phyloP scores from a whole-genome alignment of 1,140 invertebrate genomes.

The Heterodera schachtii region DNA sequence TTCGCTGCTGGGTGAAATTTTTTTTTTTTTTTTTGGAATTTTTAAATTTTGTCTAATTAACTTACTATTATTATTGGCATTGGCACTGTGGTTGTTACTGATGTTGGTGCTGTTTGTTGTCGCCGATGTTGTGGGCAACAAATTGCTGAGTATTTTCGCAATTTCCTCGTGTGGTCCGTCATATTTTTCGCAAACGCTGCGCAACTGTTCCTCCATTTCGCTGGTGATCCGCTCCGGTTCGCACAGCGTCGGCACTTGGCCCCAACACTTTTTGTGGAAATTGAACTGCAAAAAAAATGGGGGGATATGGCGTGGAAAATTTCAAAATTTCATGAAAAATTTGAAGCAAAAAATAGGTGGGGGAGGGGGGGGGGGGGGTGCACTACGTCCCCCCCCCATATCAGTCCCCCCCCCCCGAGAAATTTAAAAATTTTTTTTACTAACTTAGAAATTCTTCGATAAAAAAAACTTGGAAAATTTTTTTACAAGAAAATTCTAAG shows the following conservation, averaged over 20 bases:
- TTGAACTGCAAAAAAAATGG: slow-evolving; percentile 38
- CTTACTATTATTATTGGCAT: neutral
- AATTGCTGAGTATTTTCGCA: slow-evolving; percentile 43
- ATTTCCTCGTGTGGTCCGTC: slow-evolving; percentile 42
- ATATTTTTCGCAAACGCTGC: slow-evolving; percentile 45
- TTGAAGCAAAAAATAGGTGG: too few species aligned
- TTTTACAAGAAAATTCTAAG: too few species aligned
- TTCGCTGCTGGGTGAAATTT: too few species aligned
- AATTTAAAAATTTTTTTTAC: too few species aligned
- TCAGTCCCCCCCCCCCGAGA: too few species aligned
- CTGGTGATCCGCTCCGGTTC: slow-evolving; percentile 45
- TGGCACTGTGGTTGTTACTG: neutral
- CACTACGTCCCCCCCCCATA: too few species aligned
- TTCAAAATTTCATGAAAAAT: too few species aligned
- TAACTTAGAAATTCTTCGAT: too few species aligned
- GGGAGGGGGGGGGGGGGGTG: too few species aligned
- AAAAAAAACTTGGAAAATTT: too few species aligned
- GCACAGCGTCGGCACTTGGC: slow-evolving; percentile 52
- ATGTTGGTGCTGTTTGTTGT: slow-evolving; percentile 1
- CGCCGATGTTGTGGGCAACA: slow-evolving; percentile 31
- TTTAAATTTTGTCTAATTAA: too few species aligned
- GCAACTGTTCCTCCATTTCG: slow-evolving; percentile 50
- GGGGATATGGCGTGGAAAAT: neutral
- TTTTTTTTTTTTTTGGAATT: too few species aligned
- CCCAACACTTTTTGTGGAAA: slow-evolving; percentile 52